Conservation (phyloP, 2,797 vertebrate genomes). For the Eidolon dupreanum region DNA sequence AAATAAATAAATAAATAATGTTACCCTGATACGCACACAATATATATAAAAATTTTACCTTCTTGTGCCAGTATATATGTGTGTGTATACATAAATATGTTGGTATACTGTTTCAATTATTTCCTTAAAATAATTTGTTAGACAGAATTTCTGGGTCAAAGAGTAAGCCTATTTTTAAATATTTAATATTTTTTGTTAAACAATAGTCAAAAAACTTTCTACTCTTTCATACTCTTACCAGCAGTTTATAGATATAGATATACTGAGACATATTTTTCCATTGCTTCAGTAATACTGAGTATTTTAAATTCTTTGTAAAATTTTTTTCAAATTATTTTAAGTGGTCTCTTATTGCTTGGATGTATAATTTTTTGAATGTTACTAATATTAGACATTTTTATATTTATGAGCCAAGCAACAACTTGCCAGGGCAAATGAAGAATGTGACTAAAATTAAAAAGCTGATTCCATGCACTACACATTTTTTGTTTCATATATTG, state of each 20-base stretch:
- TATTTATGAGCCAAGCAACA: background rate
- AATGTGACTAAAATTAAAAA: constrained; percentile 31
- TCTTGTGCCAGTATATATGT: background rate
- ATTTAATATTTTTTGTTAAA: constrained; percentile 27
- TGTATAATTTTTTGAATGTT: constrained; percentile 21
- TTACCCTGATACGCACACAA: background rate
- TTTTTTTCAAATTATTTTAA: constrained; percentile 13
- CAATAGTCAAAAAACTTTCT: background rate
- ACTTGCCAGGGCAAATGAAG: background rate
- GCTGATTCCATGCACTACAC: background rate
- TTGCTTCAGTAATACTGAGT: background rate
- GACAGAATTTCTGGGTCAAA: background rate
- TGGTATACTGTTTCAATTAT: background rate
- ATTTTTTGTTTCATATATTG: constrained; percentile 9
- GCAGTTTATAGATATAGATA: background rate
- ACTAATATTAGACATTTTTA: background rate
- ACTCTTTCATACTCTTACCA: background rate
- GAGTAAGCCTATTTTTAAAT: background rate
- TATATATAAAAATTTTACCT: background rate
- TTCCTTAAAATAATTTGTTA: background rate
- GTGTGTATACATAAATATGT: background rate
- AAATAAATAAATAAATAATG: background rate
- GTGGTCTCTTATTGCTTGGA: background rate
- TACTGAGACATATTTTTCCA: background rate
- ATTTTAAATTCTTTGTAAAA: background rate